Conservation (phyloP, 2,797 vertebrate species). For the Lindbergichthys nudifrons region DNA sequence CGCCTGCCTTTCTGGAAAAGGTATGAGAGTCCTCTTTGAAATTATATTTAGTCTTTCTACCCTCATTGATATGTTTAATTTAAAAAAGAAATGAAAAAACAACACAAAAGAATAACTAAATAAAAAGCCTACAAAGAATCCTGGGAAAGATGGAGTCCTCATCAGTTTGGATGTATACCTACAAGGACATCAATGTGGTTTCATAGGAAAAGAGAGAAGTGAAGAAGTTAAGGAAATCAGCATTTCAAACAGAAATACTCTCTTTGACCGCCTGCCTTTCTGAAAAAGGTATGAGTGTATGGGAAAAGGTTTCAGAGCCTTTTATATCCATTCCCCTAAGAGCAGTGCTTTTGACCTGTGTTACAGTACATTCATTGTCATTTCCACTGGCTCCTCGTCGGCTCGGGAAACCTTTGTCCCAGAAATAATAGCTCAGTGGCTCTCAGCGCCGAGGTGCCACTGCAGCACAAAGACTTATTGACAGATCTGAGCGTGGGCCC, state of each 20-base stretch:
- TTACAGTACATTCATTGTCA: slow-evolving; percentile 24
- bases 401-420: slow-evolving; percentile 52
- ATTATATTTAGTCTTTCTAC: too few relatives aligned
- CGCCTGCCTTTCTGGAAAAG: not conserved
- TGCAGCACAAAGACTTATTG: slow-evolving; percentile 55
- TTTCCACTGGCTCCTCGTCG: slow-evolving; percentile 31
- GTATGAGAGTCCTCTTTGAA: not conserved
- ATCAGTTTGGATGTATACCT: too few relatives aligned
- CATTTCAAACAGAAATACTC: not conserved
- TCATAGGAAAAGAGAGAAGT: too few relatives aligned
- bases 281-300: not conserved
- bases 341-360: slow-evolving; percentile 14
- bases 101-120: too few relatives aligned
- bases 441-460: slow-evolving; percentile 30
- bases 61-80: too few relatives aligned
- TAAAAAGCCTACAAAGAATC: too few relatives aligned
- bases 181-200: too few relatives aligned
- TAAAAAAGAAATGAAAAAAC: too few relatives aligned
- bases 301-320: not conserved
- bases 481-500: slow-evolving; percentile 39
- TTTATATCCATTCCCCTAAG: slow-evolving; percentile 9
- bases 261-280: not conserved
- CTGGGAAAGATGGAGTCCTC: too few relatives aligned
- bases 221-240: not conserved
- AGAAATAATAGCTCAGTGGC: slow-evolving; percentile 58